Evolutionary conservation across 2,113 vertebrate species (phyloP).

Genomic region (Cettia cetti): DNA sequence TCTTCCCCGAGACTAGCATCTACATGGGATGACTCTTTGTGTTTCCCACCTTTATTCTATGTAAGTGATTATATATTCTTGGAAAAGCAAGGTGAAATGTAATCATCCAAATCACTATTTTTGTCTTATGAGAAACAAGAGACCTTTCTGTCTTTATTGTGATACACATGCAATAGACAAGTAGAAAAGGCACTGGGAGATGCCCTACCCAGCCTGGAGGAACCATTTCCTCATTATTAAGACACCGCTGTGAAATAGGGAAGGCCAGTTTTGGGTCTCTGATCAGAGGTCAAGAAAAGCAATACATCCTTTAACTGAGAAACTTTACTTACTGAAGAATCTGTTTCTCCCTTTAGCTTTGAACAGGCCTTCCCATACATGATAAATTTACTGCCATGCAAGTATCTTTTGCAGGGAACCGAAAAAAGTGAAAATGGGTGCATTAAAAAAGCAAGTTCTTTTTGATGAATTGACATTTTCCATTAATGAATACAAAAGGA

Average conservation of each 20-base stretch:
- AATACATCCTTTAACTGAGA: background rate
- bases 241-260: background rate
- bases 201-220: background rate
- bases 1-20: accelerated
- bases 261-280: background rate
- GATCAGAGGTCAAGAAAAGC: background rate
- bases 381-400: background rate
- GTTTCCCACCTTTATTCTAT: background rate
- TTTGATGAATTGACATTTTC: background rate
- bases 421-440: background rate
- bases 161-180: background rate
- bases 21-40: background rate
- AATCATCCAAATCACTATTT: background rate
- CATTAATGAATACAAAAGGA: background rate
- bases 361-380: background rate
- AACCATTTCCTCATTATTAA: background rate
- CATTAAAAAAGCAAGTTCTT: background rate
- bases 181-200: background rate
- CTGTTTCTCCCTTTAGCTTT: background rate
- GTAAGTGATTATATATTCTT: background rate
- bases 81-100: background rate
- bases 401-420: background rate
- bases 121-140: background rate
- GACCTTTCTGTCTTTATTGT: background rate
- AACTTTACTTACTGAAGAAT: background rate